Conservation (phyloP, 1,140 invertebrate species). For the Magallana angulata region DNA sequence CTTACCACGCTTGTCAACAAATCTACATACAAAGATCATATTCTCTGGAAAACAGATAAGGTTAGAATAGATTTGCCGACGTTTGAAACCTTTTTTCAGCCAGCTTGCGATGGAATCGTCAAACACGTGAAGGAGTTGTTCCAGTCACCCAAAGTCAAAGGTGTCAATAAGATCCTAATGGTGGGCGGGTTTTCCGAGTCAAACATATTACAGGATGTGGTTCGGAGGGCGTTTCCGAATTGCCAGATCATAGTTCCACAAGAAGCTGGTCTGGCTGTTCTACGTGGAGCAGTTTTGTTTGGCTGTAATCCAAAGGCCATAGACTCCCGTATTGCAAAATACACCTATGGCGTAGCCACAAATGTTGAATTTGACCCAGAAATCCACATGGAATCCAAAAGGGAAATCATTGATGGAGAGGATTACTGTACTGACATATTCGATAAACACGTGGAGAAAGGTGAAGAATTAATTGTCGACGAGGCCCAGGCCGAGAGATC, state of each 20-base stretch:
- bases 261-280: conserved; percentile 57
- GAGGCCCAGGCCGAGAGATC: conserved; percentile 43
- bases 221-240: conserved; percentile 49
- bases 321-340: conserved; percentile 53
- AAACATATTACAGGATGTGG: conserved; percentile 44
- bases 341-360: conserved; percentile 59
- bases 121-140: conserved; percentile 46
- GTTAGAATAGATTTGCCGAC: conserved; percentile 56
- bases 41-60: conserved; percentile 58
- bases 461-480: conserved; percentile 52
- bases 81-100: conserved; percentile 54
- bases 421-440: conserved; percentile 57
- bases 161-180: conserved; percentile 55
- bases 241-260: conserved; percentile 55
- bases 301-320: conserved; percentile 60
- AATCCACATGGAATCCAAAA: conserved; percentile 42
- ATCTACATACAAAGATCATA: conserved; percentile 45
- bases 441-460: conserved; percentile 55
- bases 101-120: conserved; percentile 48
- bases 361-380: conserved; percentile 45
- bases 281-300: conserved; percentile 65
- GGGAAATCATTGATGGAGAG: conserved; percentile 39
- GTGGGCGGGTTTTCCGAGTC: conserved; percentile 64
- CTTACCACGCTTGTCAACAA: conserved; percentile 17
- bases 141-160: conserved; percentile 34